Evolutionary conservation across 1,140 invertebrate species (phyloP).

Genomic region (Eufriesea mexicana): DNA sequence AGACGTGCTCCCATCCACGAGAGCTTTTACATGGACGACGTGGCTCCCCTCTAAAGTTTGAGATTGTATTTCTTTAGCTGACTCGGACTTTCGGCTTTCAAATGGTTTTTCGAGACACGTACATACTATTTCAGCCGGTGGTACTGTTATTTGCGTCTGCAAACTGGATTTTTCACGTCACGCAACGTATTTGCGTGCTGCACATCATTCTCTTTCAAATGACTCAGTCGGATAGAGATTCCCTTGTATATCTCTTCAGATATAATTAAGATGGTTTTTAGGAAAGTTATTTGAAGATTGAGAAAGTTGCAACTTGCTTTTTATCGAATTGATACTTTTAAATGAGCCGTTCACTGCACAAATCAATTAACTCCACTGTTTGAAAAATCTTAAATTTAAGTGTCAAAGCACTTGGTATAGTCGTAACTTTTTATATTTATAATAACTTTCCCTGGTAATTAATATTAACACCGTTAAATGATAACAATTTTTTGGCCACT

Average conservation of each 20-base stretch:
- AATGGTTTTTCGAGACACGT: constrained; percentile 18
- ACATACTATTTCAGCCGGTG: not conserved
- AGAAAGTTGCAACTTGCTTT: too few relatives aligned
- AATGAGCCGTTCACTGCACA: too few relatives aligned
- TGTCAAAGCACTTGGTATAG: too few relatives aligned
- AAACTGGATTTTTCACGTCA: constrained; percentile 36
- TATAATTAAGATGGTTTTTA: not conserved
- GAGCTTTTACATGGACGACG: constrained; percentile 6
- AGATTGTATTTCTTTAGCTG: constrained; percentile 6
- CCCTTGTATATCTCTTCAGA: not conserved
- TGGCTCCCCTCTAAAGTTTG: not conserved
- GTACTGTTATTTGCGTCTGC: constrained; percentile 18
- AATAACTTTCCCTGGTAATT: too few relatives aligned
- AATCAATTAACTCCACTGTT: too few relatives aligned
- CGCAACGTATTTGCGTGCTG: not conserved
- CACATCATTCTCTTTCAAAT: not conserved
- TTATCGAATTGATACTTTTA: too few relatives aligned
- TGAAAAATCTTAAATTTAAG: too few relatives aligned
- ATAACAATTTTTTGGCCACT: too few relatives aligned
- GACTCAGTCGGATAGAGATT: not conserved
- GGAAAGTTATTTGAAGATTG: too few relatives aligned
- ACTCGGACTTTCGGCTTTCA: not conserved
- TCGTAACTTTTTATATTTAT: too few relatives aligned
- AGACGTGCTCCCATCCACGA: not conserved
- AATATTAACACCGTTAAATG: too few relatives aligned